Percentiles rank a stretch among this genome's conserved stretches.
phyloP scores from a whole-genome alignment of 2,888 invertebrate genomes.

The Beris morrisii region DNA sequence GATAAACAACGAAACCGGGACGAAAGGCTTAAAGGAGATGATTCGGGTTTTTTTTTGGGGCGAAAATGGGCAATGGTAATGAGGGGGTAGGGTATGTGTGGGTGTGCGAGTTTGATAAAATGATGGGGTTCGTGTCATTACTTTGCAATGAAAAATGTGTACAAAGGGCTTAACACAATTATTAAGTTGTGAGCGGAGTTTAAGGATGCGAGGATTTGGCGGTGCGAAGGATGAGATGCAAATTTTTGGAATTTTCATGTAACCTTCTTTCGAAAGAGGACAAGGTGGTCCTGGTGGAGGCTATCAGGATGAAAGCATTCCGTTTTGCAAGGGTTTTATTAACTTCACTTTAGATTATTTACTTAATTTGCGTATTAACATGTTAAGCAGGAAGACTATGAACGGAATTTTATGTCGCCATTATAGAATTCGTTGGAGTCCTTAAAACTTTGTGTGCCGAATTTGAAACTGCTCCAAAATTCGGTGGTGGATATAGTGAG shows the following conservation, averaged over 20 bases:
- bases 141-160: slow-evolving; percentile 35
- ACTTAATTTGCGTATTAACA: slow-evolving; percentile 6
- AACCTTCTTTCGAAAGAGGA: not conserved
- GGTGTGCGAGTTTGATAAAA: not conserved
- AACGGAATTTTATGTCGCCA: not conserved
- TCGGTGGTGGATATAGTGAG: slow-evolving; percentile 4
- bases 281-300: no score
- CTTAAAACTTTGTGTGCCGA: no score
- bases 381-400: slow-evolving; percentile 5
- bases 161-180: slow-evolving; percentile 37
- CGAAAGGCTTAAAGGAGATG: not conserved
- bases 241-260: slow-evolving; percentile 25
- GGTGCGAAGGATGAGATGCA: slow-evolving; percentile 1
- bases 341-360: slow-evolving; percentile 9
- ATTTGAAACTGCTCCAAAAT: not conserved
- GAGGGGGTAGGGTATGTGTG: not conserved
- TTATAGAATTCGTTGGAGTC: not conserved
- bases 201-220: not conserved
- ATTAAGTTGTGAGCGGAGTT: slow-evolving; percentile 36
- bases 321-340: not conserved
- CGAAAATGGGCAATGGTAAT: not conserved
- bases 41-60: not conserved
- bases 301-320: no score
- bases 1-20: not conserved
- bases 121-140: slow-evolving; percentile 25